Percentiles rank a stretch among this genome's conserved stretches.
Conservation (phyloP, 2,113 vertebrate genomes). For the Caranx melampygus region DNA sequence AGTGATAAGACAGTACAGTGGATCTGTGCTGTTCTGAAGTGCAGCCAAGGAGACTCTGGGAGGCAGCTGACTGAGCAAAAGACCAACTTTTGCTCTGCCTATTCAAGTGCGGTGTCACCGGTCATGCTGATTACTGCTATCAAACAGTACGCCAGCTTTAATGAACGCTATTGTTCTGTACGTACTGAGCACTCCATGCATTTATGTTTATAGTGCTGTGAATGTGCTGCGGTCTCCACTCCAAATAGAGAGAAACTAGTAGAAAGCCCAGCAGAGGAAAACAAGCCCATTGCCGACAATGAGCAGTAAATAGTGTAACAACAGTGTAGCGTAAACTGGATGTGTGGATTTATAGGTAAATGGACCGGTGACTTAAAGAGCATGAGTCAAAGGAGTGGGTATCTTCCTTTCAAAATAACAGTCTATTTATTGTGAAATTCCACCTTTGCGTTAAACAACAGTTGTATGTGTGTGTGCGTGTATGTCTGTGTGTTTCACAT, state of each 20-base stretch:
- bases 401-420: neutral
- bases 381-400: neutral
- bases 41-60: conserved; percentile 32
- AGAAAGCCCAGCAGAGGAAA: neutral
- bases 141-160: conserved; percentile 17
- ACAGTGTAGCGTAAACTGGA: neutral
- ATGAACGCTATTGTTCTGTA: conserved; percentile 8
- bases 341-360: neutral
- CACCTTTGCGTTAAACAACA: neutral
- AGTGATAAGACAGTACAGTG: conserved; percentile 39
- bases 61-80: conserved; percentile 7
- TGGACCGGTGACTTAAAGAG: neutral
- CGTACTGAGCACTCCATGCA: neutral
- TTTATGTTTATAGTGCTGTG: neutral
- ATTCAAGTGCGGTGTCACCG: conserved; percentile 6
- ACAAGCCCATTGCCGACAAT: neutral
- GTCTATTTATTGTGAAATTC: no score
- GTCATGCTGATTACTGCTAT: conserved; percentile 25
- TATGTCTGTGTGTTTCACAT: neutral
- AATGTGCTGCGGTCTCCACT: neutral
- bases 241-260: neutral
- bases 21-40: conserved; percentile 11
- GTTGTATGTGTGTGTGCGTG: neutral
- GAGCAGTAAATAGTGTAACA: neutral
- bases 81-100: neutral